Percentiles rank a stretch among this genome's conserved stretches.
Evolutionary conservation across 2,888 invertebrate genomes (phyloP).

Genomic region (Philhelius pedissequus): DNA sequence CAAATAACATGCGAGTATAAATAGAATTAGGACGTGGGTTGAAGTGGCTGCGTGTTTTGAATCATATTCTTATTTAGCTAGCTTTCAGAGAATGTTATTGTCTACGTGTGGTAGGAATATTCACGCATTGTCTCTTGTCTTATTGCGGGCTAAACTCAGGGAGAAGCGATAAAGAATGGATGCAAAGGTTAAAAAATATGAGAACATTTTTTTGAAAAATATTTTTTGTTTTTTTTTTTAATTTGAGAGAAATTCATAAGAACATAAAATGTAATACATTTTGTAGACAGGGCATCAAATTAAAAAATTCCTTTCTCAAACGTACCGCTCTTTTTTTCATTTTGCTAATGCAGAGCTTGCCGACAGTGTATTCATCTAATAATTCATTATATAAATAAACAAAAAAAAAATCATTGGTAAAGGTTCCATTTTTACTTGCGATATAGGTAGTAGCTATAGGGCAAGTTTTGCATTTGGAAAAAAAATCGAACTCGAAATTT

Average conservation of each 20-base stretch:
- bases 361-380: no score
- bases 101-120: constrained; percentile 2
- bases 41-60: not conserved
- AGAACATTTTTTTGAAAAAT: not conserved
- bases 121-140: constrained; percentile 15
- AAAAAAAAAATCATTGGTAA: no score
- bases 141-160: not conserved
- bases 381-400: no score
- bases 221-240: not conserved
- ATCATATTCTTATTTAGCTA: not conserved
- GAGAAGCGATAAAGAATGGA: not conserved
- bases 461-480: no score
- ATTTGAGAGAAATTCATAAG: not conserved
- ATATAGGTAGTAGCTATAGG: no score
- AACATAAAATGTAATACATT: not conserved
- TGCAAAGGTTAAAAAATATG: not conserved
- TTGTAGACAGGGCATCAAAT: not conserved
- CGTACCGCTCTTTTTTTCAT: no score
- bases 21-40: constrained; percentile 18
- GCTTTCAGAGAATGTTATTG: not conserved
- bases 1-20: not conserved
- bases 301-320: no score
- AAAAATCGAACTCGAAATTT: no score
- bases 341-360: no score
- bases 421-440: no score